phyloP scores from a whole-genome alignment of 35 echinoderm and acorn worm species.

The Heliocidaris tuberculata region DNA sequence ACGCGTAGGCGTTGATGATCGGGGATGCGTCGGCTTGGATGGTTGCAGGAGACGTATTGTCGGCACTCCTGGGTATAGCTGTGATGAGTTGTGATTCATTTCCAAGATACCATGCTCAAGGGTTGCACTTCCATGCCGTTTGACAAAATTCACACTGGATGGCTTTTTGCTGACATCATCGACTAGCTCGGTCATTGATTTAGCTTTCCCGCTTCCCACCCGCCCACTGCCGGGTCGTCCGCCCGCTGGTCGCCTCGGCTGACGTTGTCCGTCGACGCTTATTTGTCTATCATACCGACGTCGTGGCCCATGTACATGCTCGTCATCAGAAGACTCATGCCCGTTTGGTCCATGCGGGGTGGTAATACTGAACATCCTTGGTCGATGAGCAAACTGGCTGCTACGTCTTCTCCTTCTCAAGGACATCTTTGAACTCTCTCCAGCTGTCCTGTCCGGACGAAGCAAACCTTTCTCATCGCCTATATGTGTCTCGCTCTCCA shows the following conservation, averaged over 20 bases:
- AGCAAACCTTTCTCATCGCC: not conserved
- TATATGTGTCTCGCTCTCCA: not conserved
- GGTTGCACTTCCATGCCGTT: not conserved
- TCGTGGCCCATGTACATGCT: not conserved
- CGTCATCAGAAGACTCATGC: constrained; percentile 42
- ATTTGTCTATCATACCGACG: constrained; percentile 29
- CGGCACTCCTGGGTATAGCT: not conserved
- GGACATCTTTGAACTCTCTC: not conserved
- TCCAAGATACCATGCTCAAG: not conserved
- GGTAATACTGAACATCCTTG: constrained; percentile 33
- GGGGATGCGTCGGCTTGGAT: not conserved
- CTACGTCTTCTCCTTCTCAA: constrained; percentile 10
- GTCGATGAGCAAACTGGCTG: constrained; percentile 33
- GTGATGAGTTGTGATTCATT: not conserved
- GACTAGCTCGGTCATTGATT: constrained; percentile 37
- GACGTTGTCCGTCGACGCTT: constrained; percentile 1
- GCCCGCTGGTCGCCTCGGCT: constrained; percentile 26
- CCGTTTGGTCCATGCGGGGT: not conserved
- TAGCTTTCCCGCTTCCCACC: not conserved
- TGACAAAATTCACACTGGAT: constrained; percentile 45
- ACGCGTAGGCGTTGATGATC: not conserved
- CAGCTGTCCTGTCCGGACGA: not conserved
- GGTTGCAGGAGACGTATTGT: not conserved
- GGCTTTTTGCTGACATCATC: constrained; percentile 37
- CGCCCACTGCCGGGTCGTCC: not conserved